A percentile compares a stretch with the other conserved stretches of the same genome.
Conservation (phyloP, 1,140 invertebrate species). For the Teleogryllus occipitalis region DNA sequence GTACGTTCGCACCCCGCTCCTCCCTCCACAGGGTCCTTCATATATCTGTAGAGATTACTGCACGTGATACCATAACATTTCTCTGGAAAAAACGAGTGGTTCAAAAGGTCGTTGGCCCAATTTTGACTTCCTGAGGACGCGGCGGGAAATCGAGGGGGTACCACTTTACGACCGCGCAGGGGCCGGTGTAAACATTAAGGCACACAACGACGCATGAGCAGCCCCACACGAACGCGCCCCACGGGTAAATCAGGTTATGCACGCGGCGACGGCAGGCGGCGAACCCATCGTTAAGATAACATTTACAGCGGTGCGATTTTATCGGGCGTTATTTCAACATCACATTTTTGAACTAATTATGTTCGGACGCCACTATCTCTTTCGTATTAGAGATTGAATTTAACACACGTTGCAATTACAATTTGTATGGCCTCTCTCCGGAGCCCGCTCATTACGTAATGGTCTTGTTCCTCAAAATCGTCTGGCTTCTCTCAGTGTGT, state of each 20-base stretch:
- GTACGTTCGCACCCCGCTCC: too few relatives aligned
- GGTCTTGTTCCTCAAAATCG: neutral
- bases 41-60: too few relatives aligned
- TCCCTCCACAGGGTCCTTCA: too few relatives aligned
- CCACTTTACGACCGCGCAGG: neutral
- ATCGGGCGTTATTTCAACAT: neutral
- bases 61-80: too few relatives aligned
- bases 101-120: neutral
- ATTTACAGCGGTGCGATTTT: neutral
- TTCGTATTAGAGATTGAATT: neutral
- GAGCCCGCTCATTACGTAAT: neutral
- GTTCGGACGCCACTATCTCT: neutral
- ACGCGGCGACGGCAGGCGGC: neutral
- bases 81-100: neutral
- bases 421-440: neutral
- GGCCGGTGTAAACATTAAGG: neutral
- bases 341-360: neutral
- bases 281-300: neutral
- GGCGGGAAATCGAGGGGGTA: neutral
- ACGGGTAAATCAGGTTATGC: neutral
- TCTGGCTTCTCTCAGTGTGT: neutral
- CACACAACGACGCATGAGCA: neutral
- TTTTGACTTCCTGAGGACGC: neutral
- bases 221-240: neutral
- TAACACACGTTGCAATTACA: neutral